Conservation (phyloP, 1,140 invertebrate species). For the Drosophila orosa region DNA sequence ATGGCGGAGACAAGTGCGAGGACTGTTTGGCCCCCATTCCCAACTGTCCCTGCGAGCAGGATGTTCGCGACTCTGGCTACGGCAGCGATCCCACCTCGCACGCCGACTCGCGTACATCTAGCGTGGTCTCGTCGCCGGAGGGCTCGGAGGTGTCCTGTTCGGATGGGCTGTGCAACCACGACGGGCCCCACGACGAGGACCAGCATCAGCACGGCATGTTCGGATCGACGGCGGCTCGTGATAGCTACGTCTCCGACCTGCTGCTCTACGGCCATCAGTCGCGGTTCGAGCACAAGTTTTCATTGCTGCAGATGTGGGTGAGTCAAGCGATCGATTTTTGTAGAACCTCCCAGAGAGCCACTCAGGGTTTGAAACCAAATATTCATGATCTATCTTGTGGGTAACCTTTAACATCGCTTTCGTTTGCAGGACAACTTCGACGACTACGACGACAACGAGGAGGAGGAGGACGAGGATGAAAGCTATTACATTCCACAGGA, state of each 20-base stretch:
- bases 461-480: conserved; percentile 91
- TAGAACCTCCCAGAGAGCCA: neutral
- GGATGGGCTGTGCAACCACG: conserved; percentile 92
- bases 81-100: conserved; percentile 87
- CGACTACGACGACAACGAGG: conserved; percentile 88
- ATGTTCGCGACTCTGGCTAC: conserved; percentile 91
- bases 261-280: conserved; percentile 40
- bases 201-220: conserved; percentile 40
- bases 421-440: conserved; percentile 64
- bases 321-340: conserved; percentile 35
- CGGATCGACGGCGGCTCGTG: conserved; percentile 23
- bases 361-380: neutral
- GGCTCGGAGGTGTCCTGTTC: conserved; percentile 94
- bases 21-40: conserved; percentile 64
- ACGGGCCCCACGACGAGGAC: conserved; percentile 74
- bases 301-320: conserved; percentile 84
- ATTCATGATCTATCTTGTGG: neutral
- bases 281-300: conserved; percentile 67
- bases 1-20: conserved; percentile 50
- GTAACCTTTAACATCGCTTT: neutral
- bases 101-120: conserved; percentile 88
- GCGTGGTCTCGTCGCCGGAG: conserved; percentile 89
- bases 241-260: conserved; percentile 59
- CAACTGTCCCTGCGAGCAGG: conserved; percentile 84
- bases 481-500: conserved; percentile 94